Conservation (phyloP, 2,888 invertebrate species). For the Pterostichus madidus region DNA sequence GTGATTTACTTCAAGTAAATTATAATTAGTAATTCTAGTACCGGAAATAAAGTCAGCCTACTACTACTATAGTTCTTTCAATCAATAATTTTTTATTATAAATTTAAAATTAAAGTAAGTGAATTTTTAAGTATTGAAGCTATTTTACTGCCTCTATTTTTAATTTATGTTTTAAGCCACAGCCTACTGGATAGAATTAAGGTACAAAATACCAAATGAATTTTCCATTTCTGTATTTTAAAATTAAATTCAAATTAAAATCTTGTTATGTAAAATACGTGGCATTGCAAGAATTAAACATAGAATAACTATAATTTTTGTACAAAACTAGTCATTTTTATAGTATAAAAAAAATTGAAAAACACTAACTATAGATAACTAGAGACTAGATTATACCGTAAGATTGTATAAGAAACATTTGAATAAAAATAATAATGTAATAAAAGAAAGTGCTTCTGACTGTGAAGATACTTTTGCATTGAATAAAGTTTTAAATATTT, state of each 20-base stretch:
- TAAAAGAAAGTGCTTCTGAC: constrained; percentile 41
- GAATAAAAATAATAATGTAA: constrained; percentile 51
- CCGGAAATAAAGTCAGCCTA: too few relatives aligned
- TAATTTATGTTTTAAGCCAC: constrained; percentile 1
- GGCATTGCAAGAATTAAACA: background rate
- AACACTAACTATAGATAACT: constrained; percentile 8
- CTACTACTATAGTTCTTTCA: too few relatives aligned
- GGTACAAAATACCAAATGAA: constrained; percentile 3
- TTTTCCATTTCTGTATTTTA: constrained; percentile 7
- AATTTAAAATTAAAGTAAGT: too few relatives aligned
- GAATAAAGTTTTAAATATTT: constrained; percentile 48
- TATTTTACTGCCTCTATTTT: background rate
- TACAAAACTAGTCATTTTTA: constrained; percentile 34
- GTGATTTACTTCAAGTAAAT: too few relatives aligned
- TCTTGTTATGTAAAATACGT: constrained; percentile 11
- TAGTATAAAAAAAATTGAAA: constrained; percentile 33
- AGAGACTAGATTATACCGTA: constrained; percentile 14
- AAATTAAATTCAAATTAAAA: constrained; percentile 13
- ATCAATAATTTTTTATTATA: too few relatives aligned
- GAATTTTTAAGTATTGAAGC: too few relatives aligned
- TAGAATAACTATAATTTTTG: constrained; percentile 23
- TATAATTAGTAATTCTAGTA: too few relatives aligned
- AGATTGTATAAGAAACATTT: constrained; percentile 51
- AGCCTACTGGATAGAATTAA: background rate
- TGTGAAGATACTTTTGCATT: constrained; percentile 34